A percentile compares a stretch with the other conserved stretches of the same genome.
Evolutionary conservation across 2,797 vertebrate species (phyloP).

Genomic region (Decapterus maruadsi): DNA sequence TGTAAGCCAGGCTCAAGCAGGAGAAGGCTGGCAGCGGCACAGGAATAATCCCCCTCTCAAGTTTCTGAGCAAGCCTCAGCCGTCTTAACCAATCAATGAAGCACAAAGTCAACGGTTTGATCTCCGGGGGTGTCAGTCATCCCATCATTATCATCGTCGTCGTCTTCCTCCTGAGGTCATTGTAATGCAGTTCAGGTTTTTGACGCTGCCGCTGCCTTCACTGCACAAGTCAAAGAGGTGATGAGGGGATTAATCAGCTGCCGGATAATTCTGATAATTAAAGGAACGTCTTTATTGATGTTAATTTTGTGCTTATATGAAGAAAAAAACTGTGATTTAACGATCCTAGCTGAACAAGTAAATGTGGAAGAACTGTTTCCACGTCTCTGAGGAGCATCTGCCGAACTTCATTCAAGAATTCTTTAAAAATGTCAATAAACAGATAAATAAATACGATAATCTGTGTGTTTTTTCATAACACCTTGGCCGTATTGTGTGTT

Average conservation of each 20-base stretch:
- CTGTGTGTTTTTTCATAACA: too few species aligned
- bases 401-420: too few species aligned
- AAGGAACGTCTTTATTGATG: background rate
- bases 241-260: background rate
- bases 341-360: background rate
- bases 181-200: background rate
- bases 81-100: conserved; percentile 31
- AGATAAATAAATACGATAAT: too few species aligned
- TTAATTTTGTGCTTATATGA: background rate
- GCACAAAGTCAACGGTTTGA: conserved; percentile 39
- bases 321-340: background rate
- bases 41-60: conserved; percentile 53
- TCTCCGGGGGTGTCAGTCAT: conserved; percentile 34
- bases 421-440: too few species aligned
- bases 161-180: background rate
- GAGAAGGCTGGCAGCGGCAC: conserved; percentile 41
- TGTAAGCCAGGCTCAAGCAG: conserved; percentile 32
- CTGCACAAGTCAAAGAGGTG: background rate
- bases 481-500: too few species aligned
- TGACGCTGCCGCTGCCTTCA: background rate
- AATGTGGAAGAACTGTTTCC: too few species aligned
- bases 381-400: too few species aligned
- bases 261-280: too few species aligned
- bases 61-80: conserved; percentile 43
- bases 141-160: conserved; percentile 3